Evolutionary conservation across 2,888 invertebrate species (phyloP).

Genomic region (Epinotia nisella): DNA sequence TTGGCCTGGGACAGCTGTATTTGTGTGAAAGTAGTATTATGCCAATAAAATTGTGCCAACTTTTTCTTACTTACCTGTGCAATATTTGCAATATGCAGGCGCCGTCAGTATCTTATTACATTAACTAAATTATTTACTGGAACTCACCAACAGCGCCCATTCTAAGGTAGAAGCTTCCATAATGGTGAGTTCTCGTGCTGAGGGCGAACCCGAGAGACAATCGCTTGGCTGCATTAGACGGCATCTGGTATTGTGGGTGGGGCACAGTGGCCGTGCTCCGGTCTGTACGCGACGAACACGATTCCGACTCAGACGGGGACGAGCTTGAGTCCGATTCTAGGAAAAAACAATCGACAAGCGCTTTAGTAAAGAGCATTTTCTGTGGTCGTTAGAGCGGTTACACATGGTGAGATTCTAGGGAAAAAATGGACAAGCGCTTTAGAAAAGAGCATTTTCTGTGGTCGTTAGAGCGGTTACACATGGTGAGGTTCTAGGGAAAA

Average conservation of each 20-base stretch:
- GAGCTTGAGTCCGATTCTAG: constrained; percentile 76
- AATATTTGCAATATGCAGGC: no score
- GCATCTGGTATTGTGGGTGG: constrained; percentile 67
- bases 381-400: no score
- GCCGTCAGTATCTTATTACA: no score
- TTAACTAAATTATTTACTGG: constrained; percentile 1
- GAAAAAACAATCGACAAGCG: constrained; percentile 23
- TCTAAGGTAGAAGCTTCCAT: constrained; percentile 95
- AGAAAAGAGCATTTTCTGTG: not conserved
- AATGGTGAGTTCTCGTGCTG: constrained; percentile 88
- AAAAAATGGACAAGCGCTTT: not conserved
- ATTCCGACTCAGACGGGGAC: constrained; percentile 77
- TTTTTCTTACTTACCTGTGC: no score
- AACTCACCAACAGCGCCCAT: constrained; percentile 95
- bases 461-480: no score
- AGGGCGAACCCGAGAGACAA: constrained; percentile 81
- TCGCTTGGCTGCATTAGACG: constrained; percentile 65
- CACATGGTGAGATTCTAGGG: constrained; percentile 75
- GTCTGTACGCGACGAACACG: constrained; percentile 84
- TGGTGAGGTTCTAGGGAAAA: constrained; percentile 68
- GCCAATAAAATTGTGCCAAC: no score
- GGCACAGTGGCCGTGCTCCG: constrained; percentile 82
- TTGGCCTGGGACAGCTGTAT: no score
- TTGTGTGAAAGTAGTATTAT: no score
- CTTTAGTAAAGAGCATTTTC: not conserved